These are phyloP conservation scores for Poeciliopsis presidionis DNA, from an alignment of 2,797 vertebrate genomes.

Conservation along the genomic window DNA sequence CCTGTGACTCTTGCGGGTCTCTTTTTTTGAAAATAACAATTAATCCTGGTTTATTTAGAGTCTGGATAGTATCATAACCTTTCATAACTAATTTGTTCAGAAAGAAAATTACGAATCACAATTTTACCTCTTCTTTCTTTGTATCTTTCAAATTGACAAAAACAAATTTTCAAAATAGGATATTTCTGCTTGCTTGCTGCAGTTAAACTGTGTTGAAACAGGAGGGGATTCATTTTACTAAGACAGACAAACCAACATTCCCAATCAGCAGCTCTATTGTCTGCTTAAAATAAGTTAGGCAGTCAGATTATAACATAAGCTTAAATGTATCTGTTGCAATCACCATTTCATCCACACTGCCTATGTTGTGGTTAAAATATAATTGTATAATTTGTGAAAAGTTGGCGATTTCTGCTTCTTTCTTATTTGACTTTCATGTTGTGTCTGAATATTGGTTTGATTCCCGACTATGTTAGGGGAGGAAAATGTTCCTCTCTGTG, in stretches of 20 bases:
- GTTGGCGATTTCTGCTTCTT: background rate
- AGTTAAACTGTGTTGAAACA: conserved; percentile 32
- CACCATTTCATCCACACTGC: conserved; percentile 27
- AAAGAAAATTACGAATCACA: background rate
- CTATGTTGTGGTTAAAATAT: conserved; percentile 26
- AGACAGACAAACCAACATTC: conserved; percentile 22
- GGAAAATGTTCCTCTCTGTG: background rate
- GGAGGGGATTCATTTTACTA: conserved; percentile 6
- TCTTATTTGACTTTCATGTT: conserved; percentile 5
- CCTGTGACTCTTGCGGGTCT: background rate
- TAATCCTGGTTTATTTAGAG: background rate
- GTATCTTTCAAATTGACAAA: background rate
- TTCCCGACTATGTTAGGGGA: conserved; percentile 15
- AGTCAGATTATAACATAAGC: conserved; percentile 12
- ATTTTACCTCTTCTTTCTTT: background rate
- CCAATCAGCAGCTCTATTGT: conserved; percentile 74
- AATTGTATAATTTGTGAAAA: conserved; percentile 36
- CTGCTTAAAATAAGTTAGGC: conserved; percentile 16
- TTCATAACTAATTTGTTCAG: background rate
- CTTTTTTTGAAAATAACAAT: background rate
- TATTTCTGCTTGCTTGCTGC: background rate
- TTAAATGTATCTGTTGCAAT: conserved; percentile 26
- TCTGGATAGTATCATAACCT: background rate
- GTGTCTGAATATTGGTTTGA: conserved; percentile 39
- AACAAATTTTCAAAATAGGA: background rate